Evolutionary conservation across 2,888 invertebrate genomes (phyloP), one percentile per base, ranked within the genome.

Genomic region (Brenthis hecate): DNA sequence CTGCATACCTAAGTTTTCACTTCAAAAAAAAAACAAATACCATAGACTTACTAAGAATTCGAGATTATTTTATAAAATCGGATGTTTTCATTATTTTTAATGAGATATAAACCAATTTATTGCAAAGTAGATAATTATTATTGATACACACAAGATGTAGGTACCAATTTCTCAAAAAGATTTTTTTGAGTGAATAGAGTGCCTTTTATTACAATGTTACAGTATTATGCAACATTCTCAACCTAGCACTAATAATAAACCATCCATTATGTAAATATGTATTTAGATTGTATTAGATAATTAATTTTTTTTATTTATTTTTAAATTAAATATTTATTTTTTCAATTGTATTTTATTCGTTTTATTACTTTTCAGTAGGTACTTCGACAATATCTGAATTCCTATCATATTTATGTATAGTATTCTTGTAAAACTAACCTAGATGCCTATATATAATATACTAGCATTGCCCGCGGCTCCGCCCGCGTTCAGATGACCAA

Each of bases 151-250:
- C 32, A 56, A 11, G 8, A 58, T 28, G 28, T 50, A 50, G 48
- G 50, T 16, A 13, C 2, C 14, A 60, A 60, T 60, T 48, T 48
- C 36, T 43, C 2, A 2, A 6, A 60, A 8, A 48, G n/a, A 8
- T n/a, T 47, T 28, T 28, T 58, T 61, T 65, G 8, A 56, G 53
- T 32, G 19, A 56, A 50, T 43, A 53, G 65, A 14, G 47, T 64
- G 57, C 13, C 51, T 63, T 60, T 36, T 19, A 1, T 50, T 60
- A 62, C 11, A 48, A 60, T 62, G 65, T 66, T 69, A 71, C 82
- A 84, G 83, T 83, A 83, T 84, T 83, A 84, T 72, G 66, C 69
- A 67, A 78, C 78, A 81, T 81, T 82, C 77, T 68, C 16, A 50
- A 50, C 16, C 16, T 56, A 43, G 43, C 16, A 16, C 56, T 56